Percentiles rank a stretch among this genome's conserved stretches.
phyloP scores from a whole-genome alignment of 1,140 invertebrate species.

The Leptopilina boulardi region DNA sequence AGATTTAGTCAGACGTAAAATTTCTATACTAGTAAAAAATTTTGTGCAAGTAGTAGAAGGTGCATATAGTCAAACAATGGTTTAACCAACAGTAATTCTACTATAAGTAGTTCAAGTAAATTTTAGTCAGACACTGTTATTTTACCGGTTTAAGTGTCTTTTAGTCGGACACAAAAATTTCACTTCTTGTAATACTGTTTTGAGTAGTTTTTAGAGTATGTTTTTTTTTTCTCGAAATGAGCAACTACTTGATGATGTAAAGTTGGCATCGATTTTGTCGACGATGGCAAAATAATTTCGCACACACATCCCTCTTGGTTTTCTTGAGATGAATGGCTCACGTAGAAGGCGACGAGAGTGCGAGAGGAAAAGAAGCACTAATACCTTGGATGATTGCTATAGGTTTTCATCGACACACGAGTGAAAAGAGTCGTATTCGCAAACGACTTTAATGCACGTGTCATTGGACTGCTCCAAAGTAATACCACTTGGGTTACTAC shows the following conservation, averaged over 20 bases:
- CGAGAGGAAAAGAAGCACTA: background rate
- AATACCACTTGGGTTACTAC: constrained; percentile 23
- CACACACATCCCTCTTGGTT: background rate
- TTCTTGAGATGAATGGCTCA: constrained; percentile 4
- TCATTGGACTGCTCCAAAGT: constrained; percentile 12
- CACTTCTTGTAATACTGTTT: no score
- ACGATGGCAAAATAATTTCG: background rate
- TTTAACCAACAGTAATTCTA: no score
- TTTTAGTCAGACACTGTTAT: no score
- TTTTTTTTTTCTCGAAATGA: background rate
- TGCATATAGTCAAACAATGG: no score
- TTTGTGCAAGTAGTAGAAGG: no score
- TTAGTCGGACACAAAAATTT: no score
- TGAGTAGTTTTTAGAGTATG: no score
- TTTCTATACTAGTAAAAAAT: no score
- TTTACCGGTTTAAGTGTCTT: no score
- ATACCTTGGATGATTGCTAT: constrained; percentile 28
- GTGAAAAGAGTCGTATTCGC: constrained; percentile 29
- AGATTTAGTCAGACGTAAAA: no score
- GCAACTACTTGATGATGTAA: background rate
- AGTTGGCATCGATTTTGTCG: background rate
- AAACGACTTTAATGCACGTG: constrained; percentile 32
- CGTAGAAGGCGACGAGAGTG: background rate
- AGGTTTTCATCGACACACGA: constrained; percentile 24
- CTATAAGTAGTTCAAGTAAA: no score